Conservation (phyloP, 2,888 invertebrate genomes). For the Podotricha telesiphe region DNA sequence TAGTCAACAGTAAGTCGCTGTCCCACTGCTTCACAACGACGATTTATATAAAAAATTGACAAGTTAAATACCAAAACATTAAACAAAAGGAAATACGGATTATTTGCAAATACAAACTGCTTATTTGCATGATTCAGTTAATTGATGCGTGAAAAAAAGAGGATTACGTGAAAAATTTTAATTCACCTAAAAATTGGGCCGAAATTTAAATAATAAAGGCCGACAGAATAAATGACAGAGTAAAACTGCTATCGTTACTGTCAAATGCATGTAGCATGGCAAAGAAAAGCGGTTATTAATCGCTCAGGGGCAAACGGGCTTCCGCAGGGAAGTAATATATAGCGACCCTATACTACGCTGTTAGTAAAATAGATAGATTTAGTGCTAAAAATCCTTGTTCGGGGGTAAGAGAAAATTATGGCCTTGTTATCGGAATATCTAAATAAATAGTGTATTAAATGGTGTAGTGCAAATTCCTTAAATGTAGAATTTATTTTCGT, state of each 20-base stretch:
- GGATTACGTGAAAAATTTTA: slow-evolving; percentile 41
- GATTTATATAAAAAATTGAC: neutral
- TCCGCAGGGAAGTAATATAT: slow-evolving; percentile 67
- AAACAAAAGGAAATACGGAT: slow-evolving; percentile 21
- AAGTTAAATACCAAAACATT: neutral
- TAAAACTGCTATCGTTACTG: slow-evolving; percentile 76
- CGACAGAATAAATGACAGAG: slow-evolving; percentile 66
- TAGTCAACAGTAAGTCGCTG: no score
- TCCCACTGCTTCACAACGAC: no score
- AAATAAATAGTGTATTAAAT: no score
- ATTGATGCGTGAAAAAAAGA: slow-evolving; percentile 46
- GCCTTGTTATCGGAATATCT: slow-evolving; percentile 7
- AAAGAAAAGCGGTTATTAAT: slow-evolving; percentile 76
- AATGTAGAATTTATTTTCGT: no score
- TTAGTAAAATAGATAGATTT: slow-evolving; percentile 47
- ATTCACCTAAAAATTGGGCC: slow-evolving; percentile 44
- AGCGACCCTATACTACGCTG: slow-evolving; percentile 59
- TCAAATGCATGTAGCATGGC: slow-evolving; percentile 71
- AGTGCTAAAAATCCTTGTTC: slow-evolving; percentile 37
- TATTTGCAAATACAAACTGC: slow-evolving; percentile 41
- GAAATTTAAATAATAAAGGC: slow-evolving; percentile 60
- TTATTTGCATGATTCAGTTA: slow-evolving; percentile 45
- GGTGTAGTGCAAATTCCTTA: no score
- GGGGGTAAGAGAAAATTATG: slow-evolving; percentile 23
- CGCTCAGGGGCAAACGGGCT: slow-evolving; percentile 62